phyloP scores from a whole-genome alignment of 92 coral and sea anemone genomes.

The Desmophyllum pertusum region DNA sequence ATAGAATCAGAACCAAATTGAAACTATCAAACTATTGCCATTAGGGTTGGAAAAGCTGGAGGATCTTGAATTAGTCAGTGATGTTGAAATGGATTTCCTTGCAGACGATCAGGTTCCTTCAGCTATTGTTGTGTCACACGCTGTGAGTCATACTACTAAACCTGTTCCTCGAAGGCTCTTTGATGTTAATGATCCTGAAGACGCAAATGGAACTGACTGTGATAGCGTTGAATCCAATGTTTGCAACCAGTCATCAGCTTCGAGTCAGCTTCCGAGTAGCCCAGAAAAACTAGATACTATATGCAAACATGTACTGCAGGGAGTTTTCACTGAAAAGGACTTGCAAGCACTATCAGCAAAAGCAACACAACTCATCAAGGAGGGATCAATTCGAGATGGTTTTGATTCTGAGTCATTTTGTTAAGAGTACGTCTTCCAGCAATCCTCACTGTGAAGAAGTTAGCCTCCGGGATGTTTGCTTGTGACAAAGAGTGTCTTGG shows the following conservation, averaged over 20 bases:
- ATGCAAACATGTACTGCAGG: background rate
- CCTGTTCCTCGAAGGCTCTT: constrained; percentile 6
- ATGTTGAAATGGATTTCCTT: background rate
- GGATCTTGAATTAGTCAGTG: too few relatives aligned
- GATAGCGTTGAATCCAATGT: constrained; percentile 1
- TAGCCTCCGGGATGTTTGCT: constrained; percentile 16
- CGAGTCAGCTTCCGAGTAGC: too few relatives aligned
- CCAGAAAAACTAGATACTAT: background rate
- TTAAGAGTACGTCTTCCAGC: constrained; percentile 32
- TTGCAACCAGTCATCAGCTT: background rate
- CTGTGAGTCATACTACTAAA: background rate
- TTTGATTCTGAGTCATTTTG: constrained; percentile 34
- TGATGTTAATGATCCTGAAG: background rate
- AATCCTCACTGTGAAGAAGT: constrained; percentile 44
- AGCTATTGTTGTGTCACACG: constrained; percentile 1
- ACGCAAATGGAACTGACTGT: constrained; percentile 7
- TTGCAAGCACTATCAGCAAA: constrained; percentile 33
- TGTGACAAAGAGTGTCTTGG: constrained; percentile 57
- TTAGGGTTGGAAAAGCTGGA: too few relatives aligned
- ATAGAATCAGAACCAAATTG: too few relatives aligned
- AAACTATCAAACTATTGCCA: too few relatives aligned
- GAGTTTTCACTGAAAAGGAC: constrained; percentile 15
- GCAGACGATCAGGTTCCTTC: background rate
- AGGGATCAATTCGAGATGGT: constrained; percentile 12
- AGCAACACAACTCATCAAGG: constrained; percentile 12